Evolutionary conservation across 2,797 vertebrate species (phyloP).

Genomic region (Girardinus metallicus): DNA sequence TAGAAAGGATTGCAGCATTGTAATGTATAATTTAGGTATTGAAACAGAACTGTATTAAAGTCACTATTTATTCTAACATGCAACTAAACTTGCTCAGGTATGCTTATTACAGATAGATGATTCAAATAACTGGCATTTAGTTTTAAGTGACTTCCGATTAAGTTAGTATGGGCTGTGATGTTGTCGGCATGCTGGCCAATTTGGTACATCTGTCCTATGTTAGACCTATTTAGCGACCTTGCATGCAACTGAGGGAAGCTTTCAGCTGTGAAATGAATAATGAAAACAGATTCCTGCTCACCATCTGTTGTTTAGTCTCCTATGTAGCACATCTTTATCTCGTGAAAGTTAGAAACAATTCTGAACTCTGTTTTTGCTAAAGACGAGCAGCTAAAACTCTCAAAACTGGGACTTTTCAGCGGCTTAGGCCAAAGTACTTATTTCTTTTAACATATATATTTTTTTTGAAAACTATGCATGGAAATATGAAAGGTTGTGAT

Average conservation of each 20-base stretch:
- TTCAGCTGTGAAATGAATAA: conserved; percentile 52
- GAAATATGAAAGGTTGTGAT: neutral
- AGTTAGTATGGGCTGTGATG: conserved; percentile 24
- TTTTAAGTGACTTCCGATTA: conserved; percentile 28
- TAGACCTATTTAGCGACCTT: conserved; percentile 23
- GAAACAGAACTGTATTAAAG: conserved; percentile 12
- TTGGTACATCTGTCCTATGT: conserved; percentile 27
- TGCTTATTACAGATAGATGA: conserved; percentile 9
- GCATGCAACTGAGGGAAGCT: conserved; percentile 59
- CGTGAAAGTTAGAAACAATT: conserved; percentile 8
- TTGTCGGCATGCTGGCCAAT: conserved; percentile 47
- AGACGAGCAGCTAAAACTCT: neutral
- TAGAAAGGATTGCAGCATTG: conserved; percentile 11
- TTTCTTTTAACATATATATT: neutral
- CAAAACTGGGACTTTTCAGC: neutral
- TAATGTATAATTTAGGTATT: conserved; percentile 10
- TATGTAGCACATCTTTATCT: conserved; percentile 17
- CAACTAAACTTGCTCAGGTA: conserved; percentile 59
- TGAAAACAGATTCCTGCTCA: conserved; percentile 61
- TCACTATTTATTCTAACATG: conserved; percentile 17
- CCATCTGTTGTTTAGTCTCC: conserved; percentile 49
- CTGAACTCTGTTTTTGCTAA: neutral
- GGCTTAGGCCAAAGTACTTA: neutral
- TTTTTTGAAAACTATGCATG: neutral
- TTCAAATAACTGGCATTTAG: neutral